Conservation (phyloP, 2,888 invertebrate genomes). For the Mellilla xanthometata region DNA sequence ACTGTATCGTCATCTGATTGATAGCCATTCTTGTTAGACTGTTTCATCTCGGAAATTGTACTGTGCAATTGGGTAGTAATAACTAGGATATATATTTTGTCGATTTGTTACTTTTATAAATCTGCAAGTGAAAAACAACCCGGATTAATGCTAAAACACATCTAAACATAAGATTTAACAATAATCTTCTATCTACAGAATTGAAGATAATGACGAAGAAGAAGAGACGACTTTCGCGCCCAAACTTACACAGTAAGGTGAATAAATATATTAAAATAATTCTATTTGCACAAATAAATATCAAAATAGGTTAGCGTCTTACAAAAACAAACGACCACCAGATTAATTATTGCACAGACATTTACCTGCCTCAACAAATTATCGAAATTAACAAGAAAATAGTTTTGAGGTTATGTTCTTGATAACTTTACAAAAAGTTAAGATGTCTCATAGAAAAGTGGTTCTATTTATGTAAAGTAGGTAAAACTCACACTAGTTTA, state of each 20-base stretch:
- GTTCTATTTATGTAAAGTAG: neutral
- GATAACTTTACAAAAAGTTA: slow-evolving; percentile 17
- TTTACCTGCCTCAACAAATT: neutral
- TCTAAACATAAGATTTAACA: too few relatives aligned
- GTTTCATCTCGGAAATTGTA: slow-evolving; percentile 47
- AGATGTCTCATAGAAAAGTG: neutral
- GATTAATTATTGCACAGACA: neutral
- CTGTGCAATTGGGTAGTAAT: too few relatives aligned
- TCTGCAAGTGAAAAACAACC: too few relatives aligned
- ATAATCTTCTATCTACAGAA: too few relatives aligned
- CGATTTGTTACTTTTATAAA: neutral
- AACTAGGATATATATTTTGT: too few relatives aligned
- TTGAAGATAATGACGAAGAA: too few relatives aligned
- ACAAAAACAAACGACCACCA: neutral
- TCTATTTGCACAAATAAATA: too few relatives aligned
- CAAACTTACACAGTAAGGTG: slow-evolving; percentile 33
- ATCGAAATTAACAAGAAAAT: neutral
- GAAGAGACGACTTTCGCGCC: slow-evolving; percentile 50
- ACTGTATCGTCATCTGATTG: slow-evolving; percentile 72
- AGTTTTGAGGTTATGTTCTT: slow-evolving; percentile 53
- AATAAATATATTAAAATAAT: neutral
- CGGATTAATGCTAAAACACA: too few relatives aligned
- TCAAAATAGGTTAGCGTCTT: too few relatives aligned
- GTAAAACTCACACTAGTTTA: neutral
- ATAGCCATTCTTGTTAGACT: slow-evolving; percentile 55